Evolutionary conservation across 1,140 invertebrate species (phyloP).

Genomic region (Archegozetes longisetosus): DNA sequence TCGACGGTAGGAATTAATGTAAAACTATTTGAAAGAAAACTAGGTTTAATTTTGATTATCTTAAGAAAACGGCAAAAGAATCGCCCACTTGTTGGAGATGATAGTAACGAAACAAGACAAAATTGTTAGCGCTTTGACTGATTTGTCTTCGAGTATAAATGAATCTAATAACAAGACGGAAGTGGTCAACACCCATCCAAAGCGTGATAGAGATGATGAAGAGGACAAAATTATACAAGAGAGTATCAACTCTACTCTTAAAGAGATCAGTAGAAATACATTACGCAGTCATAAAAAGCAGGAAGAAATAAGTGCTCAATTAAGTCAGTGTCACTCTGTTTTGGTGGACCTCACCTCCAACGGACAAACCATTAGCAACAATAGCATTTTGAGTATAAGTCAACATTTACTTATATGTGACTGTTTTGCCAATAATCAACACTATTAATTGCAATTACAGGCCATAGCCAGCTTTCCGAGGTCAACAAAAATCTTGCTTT

Average conservation of each 20-base stretch:
- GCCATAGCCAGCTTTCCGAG: too few relatives aligned
- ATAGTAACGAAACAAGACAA: background rate
- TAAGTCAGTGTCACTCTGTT: background rate
- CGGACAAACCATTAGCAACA: background rate
- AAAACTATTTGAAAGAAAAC: too few relatives aligned
- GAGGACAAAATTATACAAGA: too few relatives aligned
- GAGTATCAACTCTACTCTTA: background rate
- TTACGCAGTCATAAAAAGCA: background rate
- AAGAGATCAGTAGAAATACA: background rate
- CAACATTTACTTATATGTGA: too few relatives aligned
- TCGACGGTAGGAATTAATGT: background rate
- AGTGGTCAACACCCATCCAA: too few relatives aligned
- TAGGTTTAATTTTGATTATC: too few relatives aligned
- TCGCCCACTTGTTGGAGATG: background rate
- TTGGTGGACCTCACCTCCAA: background rate
- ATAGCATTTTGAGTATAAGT: background rate
- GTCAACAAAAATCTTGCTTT: too few relatives aligned
- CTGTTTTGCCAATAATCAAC: too few relatives aligned
- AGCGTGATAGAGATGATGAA: too few relatives aligned
- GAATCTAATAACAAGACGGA: too few relatives aligned
- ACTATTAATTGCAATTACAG: too few relatives aligned
- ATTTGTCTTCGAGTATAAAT: background rate
- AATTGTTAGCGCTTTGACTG: background rate
- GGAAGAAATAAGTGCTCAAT: background rate
- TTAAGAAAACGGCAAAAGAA: background rate